phyloP scores from a whole-genome alignment of 2,888 invertebrate species.

The Galeruca laticollis region DNA sequence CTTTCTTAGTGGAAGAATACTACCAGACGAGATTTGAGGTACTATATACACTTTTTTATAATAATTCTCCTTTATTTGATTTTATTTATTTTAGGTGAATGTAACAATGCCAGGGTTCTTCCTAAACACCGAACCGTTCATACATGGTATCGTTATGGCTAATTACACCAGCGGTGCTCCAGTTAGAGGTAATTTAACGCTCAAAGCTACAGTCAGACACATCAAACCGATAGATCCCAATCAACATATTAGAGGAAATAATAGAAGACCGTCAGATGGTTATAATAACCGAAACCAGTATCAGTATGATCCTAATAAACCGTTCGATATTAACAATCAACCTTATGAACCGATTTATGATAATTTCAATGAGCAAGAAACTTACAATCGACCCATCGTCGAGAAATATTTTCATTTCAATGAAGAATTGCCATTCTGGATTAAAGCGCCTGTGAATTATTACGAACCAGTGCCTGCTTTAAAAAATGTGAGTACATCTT shows the following conservation, averaged over 20 bases:
- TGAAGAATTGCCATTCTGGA: slow-evolving; percentile 87
- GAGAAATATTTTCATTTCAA: slow-evolving; percentile 84
- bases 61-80: neutral
- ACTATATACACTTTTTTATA: slow-evolving; percentile 1
- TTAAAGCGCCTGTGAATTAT: slow-evolving; percentile 73
- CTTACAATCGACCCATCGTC: slow-evolving; percentile 58
- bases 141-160: slow-evolving; percentile 90
- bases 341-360: slow-evolving; percentile 36
- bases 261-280: slow-evolving; percentile 44
- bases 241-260: slow-evolving; percentile 48
- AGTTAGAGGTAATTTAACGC: slow-evolving; percentile 88
- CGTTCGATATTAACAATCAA: slow-evolving; percentile 36
- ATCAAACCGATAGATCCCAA: slow-evolving; percentile 67
- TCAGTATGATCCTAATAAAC: slow-evolving; percentile 36
- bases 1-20: slow-evolving; percentile 92
- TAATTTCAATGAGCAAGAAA: slow-evolving; percentile 37
- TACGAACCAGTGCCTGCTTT: slow-evolving; percentile 77
- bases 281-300: slow-evolving; percentile 35
- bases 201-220: slow-evolving; percentile 82
- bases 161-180: slow-evolving; percentile 96
- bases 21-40: slow-evolving; percentile 92
- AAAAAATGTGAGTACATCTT: slow-evolving; percentile 73
- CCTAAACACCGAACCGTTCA: slow-evolving; percentile 85
- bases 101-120: slow-evolving; percentile 96
- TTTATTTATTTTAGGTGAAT: slow-evolving; percentile 72